phyloP scores from a whole-genome alignment of 2,797 vertebrate genomes.

The Sandelia bainsii region DNA sequence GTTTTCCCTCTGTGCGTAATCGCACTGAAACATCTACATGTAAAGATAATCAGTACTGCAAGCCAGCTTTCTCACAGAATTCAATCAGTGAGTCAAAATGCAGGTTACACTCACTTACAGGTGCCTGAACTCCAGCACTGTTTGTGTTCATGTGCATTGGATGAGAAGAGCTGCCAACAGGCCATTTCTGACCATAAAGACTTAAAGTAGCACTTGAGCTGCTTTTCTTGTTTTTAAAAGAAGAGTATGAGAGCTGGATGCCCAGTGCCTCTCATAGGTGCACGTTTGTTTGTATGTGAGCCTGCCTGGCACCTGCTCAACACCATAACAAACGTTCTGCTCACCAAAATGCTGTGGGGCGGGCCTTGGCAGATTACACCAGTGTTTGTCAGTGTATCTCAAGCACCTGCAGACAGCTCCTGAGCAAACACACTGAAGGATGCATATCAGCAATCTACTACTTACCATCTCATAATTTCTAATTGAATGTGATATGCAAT shows the following conservation, averaged over 20 bases:
- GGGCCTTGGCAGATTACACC: constrained; percentile 58
- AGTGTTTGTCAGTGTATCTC: constrained; percentile 37
- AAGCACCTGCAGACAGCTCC: constrained; percentile 41
- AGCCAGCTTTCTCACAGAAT: too few relatives aligned
- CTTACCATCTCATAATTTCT: neutral
- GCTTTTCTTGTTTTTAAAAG: constrained; percentile 5
- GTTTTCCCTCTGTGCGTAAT: too few relatives aligned
- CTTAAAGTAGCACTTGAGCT: neutral
- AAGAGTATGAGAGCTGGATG: neutral
- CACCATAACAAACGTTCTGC: constrained; percentile 35
- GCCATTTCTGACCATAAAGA: neutral
- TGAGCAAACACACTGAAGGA: constrained; percentile 11
- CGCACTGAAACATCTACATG: too few relatives aligned
- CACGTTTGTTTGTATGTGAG: neutral
- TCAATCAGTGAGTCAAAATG: too few relatives aligned
- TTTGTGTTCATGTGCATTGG: too few relatives aligned
- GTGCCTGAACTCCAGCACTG: too few relatives aligned
- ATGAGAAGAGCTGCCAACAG: too few relatives aligned
- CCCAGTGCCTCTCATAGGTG: neutral
- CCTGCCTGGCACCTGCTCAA: constrained; percentile 51
- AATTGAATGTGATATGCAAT: neutral
- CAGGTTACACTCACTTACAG: too few relatives aligned
- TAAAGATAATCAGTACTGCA: too few relatives aligned
- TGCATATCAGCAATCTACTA: neutral
- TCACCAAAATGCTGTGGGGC: constrained; percentile 28